Conservation (phyloP, 2,113 vertebrate genomes). For the Dicentrarchus labrax region DNA sequence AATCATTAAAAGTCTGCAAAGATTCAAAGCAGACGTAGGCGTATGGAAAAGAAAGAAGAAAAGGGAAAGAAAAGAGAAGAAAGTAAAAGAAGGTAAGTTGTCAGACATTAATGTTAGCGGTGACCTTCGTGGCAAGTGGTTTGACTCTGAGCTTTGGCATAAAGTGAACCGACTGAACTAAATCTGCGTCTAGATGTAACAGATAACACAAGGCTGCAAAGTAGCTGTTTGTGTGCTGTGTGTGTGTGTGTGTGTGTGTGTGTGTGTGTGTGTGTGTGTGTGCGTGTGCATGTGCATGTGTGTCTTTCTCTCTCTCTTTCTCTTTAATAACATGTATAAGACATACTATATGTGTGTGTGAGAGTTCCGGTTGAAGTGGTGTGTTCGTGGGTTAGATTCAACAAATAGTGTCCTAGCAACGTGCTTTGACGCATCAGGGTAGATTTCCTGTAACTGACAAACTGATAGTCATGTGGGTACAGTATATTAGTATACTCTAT, state of each 20-base stretch:
- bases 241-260: background rate
- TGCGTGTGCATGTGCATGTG: background rate
- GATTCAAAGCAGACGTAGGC: conserved; percentile 47
- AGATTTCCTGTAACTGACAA: conserved; percentile 50
- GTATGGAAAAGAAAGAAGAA: conserved; percentile 1
- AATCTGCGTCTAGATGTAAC: background rate
- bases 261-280: background rate
- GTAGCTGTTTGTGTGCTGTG: background rate
- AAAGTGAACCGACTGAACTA: background rate
- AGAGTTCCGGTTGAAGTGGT: background rate
- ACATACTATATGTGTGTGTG: background rate
- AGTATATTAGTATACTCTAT: background rate
- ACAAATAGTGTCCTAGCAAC: conserved; percentile 62
- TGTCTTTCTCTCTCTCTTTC: too few relatives aligned
- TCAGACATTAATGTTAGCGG: conserved; percentile 22
- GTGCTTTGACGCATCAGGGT: background rate
- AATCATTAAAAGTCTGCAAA: conserved; percentile 63
- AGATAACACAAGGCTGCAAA: conserved; percentile 15
- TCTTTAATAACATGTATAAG: background rate
- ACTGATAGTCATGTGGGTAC: background rate
- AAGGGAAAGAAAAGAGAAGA: conserved; percentile 6
- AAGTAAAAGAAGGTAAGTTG: background rate
- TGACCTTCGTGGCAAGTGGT: conserved; percentile 25
- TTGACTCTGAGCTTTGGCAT: conserved; percentile 2
- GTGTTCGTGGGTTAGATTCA: background rate